Conservation (phyloP, 2,797 vertebrate species). For the Forpus xanthops region DNA sequence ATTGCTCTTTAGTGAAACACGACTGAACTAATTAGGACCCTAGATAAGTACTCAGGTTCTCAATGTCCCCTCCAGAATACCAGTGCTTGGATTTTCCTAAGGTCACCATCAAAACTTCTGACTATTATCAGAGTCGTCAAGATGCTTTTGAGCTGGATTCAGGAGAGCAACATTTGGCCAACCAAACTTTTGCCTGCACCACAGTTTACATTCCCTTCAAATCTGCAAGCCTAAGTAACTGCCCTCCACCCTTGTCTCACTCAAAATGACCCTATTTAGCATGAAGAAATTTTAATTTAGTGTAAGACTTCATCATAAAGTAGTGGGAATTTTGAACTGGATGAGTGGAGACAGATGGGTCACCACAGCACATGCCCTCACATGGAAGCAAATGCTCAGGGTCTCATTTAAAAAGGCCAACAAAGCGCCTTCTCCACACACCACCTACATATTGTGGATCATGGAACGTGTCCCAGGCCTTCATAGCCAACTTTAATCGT, state of each 20-base stretch:
- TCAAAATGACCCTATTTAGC: background rate
- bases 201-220: background rate
- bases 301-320: background rate
- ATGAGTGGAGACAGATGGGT: background rate
- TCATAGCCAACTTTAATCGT: background rate
- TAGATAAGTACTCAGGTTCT: background rate
- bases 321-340: background rate
- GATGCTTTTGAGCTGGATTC: background rate
- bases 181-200: background rate
- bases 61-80: background rate
- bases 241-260: background rate
- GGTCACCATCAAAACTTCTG: background rate
- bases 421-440: background rate
- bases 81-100: background rate
- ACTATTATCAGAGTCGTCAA: background rate
- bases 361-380: background rate
- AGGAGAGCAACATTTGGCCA: background rate
- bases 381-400: background rate
- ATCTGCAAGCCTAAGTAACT: background rate
- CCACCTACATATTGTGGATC: background rate
- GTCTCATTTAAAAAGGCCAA: background rate
- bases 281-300: background rate
- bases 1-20: background rate
- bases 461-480: background rate
- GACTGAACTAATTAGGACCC: background rate